Conservation (phyloP, 2,113 vertebrate genomes). For the Embiotoca jacksoni region DNA sequence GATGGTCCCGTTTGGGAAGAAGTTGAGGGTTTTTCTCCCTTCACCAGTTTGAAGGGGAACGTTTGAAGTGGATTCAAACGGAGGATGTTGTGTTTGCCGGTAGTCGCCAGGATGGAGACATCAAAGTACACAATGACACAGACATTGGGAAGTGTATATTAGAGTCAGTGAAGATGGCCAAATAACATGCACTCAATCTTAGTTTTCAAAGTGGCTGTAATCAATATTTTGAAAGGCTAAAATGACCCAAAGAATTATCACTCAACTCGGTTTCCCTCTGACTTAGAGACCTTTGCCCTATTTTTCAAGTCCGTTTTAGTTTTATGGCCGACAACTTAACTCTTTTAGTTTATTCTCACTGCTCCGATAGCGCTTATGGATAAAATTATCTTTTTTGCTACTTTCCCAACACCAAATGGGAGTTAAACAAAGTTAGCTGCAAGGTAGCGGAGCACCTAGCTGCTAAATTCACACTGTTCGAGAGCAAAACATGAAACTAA, state of each 20-base stretch:
- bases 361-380: not conserved
- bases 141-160: not conserved
- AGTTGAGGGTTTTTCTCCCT: conserved; percentile 62
- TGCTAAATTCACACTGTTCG: no score
- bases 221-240: not conserved
- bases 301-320: not conserved
- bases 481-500: no score
- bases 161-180: conserved; percentile 21
- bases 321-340: not conserved
- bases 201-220: not conserved
- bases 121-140: conserved; percentile 53
- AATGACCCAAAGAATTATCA: not conserved
- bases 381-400: no score
- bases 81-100: conserved; percentile 53
- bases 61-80: conserved; percentile 69
- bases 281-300: not conserved
- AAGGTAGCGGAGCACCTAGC: no score
- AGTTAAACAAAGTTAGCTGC: not conserved
- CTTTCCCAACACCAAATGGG: not conserved
- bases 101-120: conserved; percentile 62
- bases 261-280: fast-evolving
- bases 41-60: conserved; percentile 49
- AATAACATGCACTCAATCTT: not conserved
- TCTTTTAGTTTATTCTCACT: not conserved
- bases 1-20: conserved; percentile 75